phyloP scores from a whole-genome alignment of 2,888 invertebrate species.

The Leptogaster cylindrica region DNA sequence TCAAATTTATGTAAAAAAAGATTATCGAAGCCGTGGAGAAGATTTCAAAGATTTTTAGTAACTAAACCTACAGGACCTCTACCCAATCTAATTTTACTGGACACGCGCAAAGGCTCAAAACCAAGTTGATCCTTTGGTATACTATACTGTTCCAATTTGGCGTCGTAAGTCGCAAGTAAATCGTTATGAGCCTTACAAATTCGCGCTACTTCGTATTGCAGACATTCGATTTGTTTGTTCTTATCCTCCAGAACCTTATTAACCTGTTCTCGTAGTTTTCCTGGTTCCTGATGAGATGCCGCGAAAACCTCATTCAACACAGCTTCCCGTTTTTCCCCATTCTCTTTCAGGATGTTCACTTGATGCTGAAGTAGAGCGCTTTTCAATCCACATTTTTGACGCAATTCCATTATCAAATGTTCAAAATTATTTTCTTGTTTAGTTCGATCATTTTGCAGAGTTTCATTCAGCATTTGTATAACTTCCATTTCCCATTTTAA shows the following conservation, averaged over 20 bases:
- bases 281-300: constrained; percentile 64
- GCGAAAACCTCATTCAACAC: constrained; percentile 72
- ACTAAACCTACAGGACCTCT: constrained; percentile 79
- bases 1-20: too few species aligned
- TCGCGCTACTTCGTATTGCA: constrained; percentile 82
- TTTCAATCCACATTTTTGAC: constrained; percentile 81
- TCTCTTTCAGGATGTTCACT: constrained; percentile 69
- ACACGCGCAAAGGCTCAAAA: constrained; percentile 71
- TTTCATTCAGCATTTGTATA: constrained; percentile 78
- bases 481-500: constrained; percentile 72
- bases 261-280: constrained; percentile 65
- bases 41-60: constrained; percentile 61
- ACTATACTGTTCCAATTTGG: constrained; percentile 78
- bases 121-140: constrained; percentile 82
- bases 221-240: constrained; percentile 80
- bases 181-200: constrained; percentile 87
- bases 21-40: too few species aligned
- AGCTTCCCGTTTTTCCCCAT: constrained; percentile 73
- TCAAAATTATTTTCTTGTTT: constrained; percentile 81
- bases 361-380: constrained; percentile 82
- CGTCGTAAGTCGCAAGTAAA: constrained; percentile 78
- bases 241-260: constrained; percentile 77
- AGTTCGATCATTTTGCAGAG: constrained; percentile 77
- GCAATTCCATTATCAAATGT: constrained; percentile 83
- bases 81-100: constrained; percentile 65